Evolutionary conservation across 2,888 invertebrate species (phyloP).

Genomic region (Drosophila atripex): DNA sequence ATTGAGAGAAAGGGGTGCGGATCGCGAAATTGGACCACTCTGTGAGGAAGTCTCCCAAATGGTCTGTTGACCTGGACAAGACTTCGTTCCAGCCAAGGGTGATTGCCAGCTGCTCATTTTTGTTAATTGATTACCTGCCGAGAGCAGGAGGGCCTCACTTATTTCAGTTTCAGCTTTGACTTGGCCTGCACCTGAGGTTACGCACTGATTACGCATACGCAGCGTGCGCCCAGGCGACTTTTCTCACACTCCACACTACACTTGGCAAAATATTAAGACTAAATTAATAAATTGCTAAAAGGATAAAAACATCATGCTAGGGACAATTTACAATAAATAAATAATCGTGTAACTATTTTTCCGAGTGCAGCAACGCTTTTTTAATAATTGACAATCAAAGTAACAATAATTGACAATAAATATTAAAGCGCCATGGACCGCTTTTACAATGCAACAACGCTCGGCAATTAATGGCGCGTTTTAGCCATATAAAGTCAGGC

Average conservation of each 20-base stretch:
- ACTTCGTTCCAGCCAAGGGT: slow-evolving; percentile 2
- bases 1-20: slow-evolving; percentile 25
- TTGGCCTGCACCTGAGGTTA: slow-evolving; percentile 61
- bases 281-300: no score
- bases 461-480: slow-evolving; percentile 74
- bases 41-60: slow-evolving; percentile 14
- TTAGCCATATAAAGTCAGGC: slow-evolving; percentile 69
- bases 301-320: no score
- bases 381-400: slow-evolving; percentile 79
- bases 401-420: slow-evolving; percentile 78
- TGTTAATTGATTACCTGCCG: slow-evolving; percentile 29
- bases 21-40: slow-evolving; percentile 42
- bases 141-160: background rate
- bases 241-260: slow-evolving; percentile 11
- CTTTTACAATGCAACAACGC: slow-evolving; percentile 20
- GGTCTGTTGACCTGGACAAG: background rate
- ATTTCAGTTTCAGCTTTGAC: slow-evolving; percentile 26
- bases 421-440: slow-evolving; percentile 60
- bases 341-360: slow-evolving; percentile 1
- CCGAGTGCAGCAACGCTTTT: slow-evolving; percentile 41
- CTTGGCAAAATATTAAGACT: background rate
- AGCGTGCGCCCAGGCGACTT: slow-evolving; percentile 33
- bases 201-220: slow-evolving; percentile 74
- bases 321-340: no score
- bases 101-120: slow-evolving; percentile 22